Base-by-base conservation (phyloP, 2,888 invertebrate genomes). In the Agriotes lineatus region DNA sequence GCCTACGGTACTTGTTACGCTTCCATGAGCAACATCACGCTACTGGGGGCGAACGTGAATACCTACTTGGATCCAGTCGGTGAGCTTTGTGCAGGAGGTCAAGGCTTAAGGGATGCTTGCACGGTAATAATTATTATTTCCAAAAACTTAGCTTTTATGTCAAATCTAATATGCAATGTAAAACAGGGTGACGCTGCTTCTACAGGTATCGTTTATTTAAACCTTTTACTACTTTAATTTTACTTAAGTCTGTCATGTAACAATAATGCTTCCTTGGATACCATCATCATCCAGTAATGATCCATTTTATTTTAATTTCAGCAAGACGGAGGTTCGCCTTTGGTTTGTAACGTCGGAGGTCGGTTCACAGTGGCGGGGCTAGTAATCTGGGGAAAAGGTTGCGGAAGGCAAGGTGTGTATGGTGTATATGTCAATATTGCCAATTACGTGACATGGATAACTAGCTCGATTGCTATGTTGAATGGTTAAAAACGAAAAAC, bases 341-440 rank as follows among this genome's bases (percentile, higher is more conserved):
- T 93, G 70, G 90, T 91, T 20, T 93, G 93, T 76, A 70, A 75
- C 6, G 83, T 85, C 52, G 85, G 83, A 61, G 88, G 88, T 0
- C 18, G 62, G 50, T 91, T 88, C 86, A 85, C 86, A 63, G 85
- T 91, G 0, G 89, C 88, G 3, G 93, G 93, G 0, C 81, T 93
- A 69, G 93, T 93, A 1, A 85, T 91, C 16, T 93, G 92, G 92
- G 92, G 93, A 0, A 89, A 93, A 33, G 90, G 90, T 56, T 93
- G 93, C 74, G 95, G 92, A 0, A 85, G 84, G 72, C 82, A 88
- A 0, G 90, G 90, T 66, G 88, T 94, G 4, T 92, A 93, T 0
- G 95, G 91, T 0, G 93, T 92, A 16, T 95, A 95, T 79, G 91
- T 92, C 25, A 93, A 93, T 78, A 87, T 95, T 1, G 88, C 89